These are phyloP conservation scores for Microctonus hyperodae DNA, from an alignment of 2,888 invertebrate species.

Conservation along the genomic window DNA sequence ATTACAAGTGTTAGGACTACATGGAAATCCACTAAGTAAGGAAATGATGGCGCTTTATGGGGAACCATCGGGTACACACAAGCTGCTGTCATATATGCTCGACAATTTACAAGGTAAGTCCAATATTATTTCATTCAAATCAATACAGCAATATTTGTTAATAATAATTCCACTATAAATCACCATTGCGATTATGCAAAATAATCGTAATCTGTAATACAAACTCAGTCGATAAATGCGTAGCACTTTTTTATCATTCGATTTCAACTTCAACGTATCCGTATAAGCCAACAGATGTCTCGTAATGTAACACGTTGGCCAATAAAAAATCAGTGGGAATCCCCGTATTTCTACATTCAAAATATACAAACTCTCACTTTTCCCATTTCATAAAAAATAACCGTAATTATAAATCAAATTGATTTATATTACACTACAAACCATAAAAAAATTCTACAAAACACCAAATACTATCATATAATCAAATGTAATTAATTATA, in stretches of 20 bases:
- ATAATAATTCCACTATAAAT: background rate
- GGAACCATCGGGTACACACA: constrained; percentile 92
- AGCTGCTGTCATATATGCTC: constrained; percentile 92
- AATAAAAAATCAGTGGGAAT: background rate
- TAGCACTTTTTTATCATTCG: background rate
- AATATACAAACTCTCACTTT: too few relatives aligned
- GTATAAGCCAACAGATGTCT: background rate
- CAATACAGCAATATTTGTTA: background rate
- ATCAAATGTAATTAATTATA: background rate
- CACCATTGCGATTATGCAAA: too few relatives aligned
- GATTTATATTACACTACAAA: too few relatives aligned
- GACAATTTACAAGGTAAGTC: constrained; percentile 92
- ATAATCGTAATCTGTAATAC: too few relatives aligned
- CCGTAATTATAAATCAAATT: too few relatives aligned
- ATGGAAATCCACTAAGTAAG: constrained; percentile 93
- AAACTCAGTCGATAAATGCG: background rate
- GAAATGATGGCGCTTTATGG: constrained; percentile 91
- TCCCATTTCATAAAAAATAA: background rate
- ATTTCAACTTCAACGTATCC: background rate
- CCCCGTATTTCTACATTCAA: too few relatives aligned
- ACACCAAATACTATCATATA: too few relatives aligned
- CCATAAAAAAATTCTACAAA: too few relatives aligned
- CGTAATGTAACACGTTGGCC: background rate
- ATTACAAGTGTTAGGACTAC: constrained; percentile 88
- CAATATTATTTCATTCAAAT: background rate